A percentile compares a stretch with the other conserved stretches of the same genome.
Evolutionary conservation across 2,113 vertebrate species (phyloP).

Genomic region (Martes martes): DNA sequence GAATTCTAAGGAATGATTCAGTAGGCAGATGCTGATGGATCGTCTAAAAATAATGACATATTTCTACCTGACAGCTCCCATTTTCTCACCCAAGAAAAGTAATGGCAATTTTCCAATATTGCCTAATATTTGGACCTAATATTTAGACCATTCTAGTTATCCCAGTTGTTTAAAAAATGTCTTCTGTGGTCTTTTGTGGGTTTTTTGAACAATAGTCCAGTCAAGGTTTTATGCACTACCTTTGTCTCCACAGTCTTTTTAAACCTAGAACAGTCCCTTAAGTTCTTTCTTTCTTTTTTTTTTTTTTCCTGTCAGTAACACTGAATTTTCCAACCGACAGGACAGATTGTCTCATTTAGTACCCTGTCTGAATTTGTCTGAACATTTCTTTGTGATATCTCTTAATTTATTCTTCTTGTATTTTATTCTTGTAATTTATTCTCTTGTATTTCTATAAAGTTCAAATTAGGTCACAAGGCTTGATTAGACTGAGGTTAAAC

Average conservation of each 20-base stretch:
- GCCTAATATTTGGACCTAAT: background rate
- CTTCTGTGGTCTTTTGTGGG: background rate
- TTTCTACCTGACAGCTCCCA: background rate
- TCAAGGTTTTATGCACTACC: background rate
- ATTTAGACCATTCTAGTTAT: background rate
- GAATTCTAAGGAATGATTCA: background rate
- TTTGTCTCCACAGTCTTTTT: background rate
- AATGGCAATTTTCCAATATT: background rate
- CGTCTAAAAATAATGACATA: background rate
- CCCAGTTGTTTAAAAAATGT: background rate
- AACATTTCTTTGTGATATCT: background rate
- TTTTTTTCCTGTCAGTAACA: background rate
- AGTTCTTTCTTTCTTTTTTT: background rate
- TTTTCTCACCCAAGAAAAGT: background rate
- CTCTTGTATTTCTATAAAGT: background rate
- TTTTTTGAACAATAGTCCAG: background rate
- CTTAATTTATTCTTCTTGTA: background rate
- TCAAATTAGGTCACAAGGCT: background rate
- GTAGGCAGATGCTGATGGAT: background rate
- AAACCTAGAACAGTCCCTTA: background rate
- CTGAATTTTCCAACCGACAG: background rate
- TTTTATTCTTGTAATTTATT: too few species aligned
- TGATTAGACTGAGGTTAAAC: background rate
- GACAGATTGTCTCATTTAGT: background rate
- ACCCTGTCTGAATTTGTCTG: background rate